These are phyloP conservation scores for Epinotia nisella DNA, from an alignment of 2,888 invertebrate species.

Conservation along the genomic window DNA sequence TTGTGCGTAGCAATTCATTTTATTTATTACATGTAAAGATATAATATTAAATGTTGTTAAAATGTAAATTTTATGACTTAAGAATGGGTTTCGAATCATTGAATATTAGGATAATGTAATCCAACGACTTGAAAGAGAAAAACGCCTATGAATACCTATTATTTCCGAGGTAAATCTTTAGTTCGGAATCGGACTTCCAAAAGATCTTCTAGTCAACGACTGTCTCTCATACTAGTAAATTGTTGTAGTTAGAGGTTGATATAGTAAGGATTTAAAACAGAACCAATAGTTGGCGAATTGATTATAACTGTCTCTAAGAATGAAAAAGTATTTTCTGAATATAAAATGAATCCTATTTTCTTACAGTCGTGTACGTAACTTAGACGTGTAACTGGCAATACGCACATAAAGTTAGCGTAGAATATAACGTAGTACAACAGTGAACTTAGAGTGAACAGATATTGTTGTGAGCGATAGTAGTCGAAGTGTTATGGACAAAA, in stretches of 20 bases:
- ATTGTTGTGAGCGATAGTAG: constrained; percentile 54
- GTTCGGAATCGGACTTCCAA: constrained; percentile 59
- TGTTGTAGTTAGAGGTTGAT: constrained; percentile 72
- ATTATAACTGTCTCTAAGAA: constrained; percentile 69
- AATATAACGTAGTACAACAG: constrained; percentile 55
- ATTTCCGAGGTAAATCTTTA: constrained; percentile 60
- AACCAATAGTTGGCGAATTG: constrained; percentile 76
- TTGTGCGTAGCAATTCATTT: constrained; percentile 53
- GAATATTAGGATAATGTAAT: constrained; percentile 66
- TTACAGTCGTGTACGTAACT: constrained; percentile 76
- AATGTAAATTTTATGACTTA: constrained; percentile 56
- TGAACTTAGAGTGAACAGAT: constrained; percentile 55
- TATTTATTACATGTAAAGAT: constrained; percentile 47
- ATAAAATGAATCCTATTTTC: constrained; percentile 81
- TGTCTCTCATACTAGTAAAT: constrained; percentile 74
- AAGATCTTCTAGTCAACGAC: constrained; percentile 71
- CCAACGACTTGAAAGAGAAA: constrained; percentile 64
- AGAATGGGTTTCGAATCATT: constrained; percentile 75
- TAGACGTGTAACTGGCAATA: constrained; percentile 76
- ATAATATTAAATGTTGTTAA: constrained; percentile 41
- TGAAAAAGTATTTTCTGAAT: constrained; percentile 78
- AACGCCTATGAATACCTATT: constrained; percentile 58
- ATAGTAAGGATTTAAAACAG: constrained; percentile 63
- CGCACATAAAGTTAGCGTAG: constrained; percentile 71
- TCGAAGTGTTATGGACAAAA: constrained; percentile 50